phyloP scores from a whole-genome alignment of 1,140 invertebrate species.

The Pristionchus pacificus region DNA sequence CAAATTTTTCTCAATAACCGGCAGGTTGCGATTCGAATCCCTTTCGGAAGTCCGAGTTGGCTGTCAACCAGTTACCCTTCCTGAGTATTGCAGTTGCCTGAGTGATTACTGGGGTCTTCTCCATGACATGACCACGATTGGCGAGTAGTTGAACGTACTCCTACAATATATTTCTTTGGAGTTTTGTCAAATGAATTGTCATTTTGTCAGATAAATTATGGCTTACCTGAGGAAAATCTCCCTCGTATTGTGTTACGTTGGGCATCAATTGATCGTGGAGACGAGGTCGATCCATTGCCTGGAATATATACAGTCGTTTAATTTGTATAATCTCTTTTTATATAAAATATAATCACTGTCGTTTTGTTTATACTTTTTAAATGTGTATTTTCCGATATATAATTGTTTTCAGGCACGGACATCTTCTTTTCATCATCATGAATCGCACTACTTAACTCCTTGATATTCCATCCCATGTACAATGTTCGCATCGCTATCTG shows the following conservation, averaged over 20 bases:
- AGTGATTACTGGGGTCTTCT: conserved; percentile 1
- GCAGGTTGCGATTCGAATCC: conserved; percentile 17
- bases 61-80: conserved; percentile 4
- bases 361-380: too few species aligned
- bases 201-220: too few species aligned
- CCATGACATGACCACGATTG: conserved; percentile 9
- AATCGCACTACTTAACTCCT: too few species aligned
- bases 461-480: conserved; percentile 78
- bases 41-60: conserved; percentile 15
- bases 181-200: too few species aligned
- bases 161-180: not conserved
- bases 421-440: too few species aligned
- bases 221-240: conserved; percentile 69
- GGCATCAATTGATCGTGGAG: conserved; percentile 87
- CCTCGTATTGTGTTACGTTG: conserved; percentile 74
- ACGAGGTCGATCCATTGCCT: conserved; percentile 70
- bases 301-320: too few species aligned
- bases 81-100: conserved; percentile 12
- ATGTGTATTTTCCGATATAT: too few species aligned
- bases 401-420: too few species aligned
- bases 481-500: conserved; percentile 72
- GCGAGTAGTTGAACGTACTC: conserved; percentile 36
- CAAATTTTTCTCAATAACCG: too few species aligned
- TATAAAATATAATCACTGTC: too few species aligned
- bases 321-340: too few species aligned